Base-by-base conservation (phyloP, 2,888 invertebrate species). In the Ectobius pallidus region DNA sequence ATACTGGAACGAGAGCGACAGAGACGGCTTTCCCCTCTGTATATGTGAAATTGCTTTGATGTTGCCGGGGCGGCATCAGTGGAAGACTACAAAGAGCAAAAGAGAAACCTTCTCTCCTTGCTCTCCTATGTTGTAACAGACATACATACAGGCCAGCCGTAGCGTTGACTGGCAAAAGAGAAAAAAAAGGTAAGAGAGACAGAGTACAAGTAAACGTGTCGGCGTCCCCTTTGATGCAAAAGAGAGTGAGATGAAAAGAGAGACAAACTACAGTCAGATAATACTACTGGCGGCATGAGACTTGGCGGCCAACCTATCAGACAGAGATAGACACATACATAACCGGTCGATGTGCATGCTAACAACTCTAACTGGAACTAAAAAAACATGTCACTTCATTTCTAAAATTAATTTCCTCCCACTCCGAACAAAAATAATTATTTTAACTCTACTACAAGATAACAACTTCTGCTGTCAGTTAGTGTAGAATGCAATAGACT, bases 31-130 rank as follows among this genome's bases (percentile, higher is more conserved):
- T 27, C 18, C 70, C 61, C 42, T 72, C 58, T 72, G 49, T 71
- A 63, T 69, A 62, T 68, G 67, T 62, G 62, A 68, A 25, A n/a
- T 52, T 58, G 49, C 69, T 73, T 73, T 73, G 69, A 69, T 73
- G 63, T 70, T 58, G 46, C 68, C 71, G 71, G 20, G 30, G 65
- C 65, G 65, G 65, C 65, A 42, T 34, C 71, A 62, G 71, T 22
- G 52, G 62, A 44, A 14, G 32, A 39, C 70, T 70, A 70, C 70
- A 70, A 70, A 70, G 71, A 55, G 62, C 71, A 67, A 67, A 71
- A 65, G 27, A 65, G 65, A 65, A 46, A 46, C 65, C 65, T 44
- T 65, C 65, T 65, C 65, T 61, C 32, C n/a, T 61, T 61, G 16
- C 32, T 32, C 32, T 65, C 30, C 34, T 70, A 22, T 52, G 34